Evolutionary conservation across 2,113 vertebrate genomes (phyloP), one percentile per base, ranked within the genome.

Genomic region (Sitta europaea): DNA sequence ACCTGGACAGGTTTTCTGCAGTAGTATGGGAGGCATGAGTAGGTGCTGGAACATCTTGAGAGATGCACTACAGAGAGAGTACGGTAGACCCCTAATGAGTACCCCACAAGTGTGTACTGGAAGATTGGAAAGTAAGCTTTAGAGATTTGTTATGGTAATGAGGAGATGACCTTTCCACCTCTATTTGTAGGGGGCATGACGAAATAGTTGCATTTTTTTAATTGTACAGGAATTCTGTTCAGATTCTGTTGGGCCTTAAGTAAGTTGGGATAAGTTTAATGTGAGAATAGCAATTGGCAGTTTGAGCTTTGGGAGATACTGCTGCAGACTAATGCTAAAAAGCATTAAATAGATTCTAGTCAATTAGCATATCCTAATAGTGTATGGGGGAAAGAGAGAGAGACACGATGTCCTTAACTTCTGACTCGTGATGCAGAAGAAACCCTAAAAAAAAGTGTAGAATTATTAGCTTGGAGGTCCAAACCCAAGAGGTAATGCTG

Each of bases 81-180:
- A 27, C 5, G 3, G 35, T 50, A 22, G 29, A 72, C 15, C 48
- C 35, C 7, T 58, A 36, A 58, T 0, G 0, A 43, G 10, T 72
- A 48, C 12, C 13, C 20, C 5, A 4, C 43, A 71, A 67, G 7
- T 24, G 3, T 38, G 53, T 31, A 31, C 61, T 48, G 42, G 21
- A 75, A 85, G 57, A 43, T 5, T 51, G 22, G 15, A 68, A 47
- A 75, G 33, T 43, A 48, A 83, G 16, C 77, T 71, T 87, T 51
- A 42, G 43, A 47, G 21, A 20, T 68, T 62, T 73, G 21, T 88
- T 82, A 36, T 1, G 7, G 19, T 63, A 35, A 19, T 59, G n/a
- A 55, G 21, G 35, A 70, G 45, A 29, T 47, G 25, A 33, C 11
- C 23, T 74, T 88, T 47, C 33, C 12, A 75, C 27, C 10, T 67